These are phyloP conservation scores for Oryzias sinensis DNA, from an alignment of 2,797 vertebrate species.

Conservation along the genomic window DNA sequence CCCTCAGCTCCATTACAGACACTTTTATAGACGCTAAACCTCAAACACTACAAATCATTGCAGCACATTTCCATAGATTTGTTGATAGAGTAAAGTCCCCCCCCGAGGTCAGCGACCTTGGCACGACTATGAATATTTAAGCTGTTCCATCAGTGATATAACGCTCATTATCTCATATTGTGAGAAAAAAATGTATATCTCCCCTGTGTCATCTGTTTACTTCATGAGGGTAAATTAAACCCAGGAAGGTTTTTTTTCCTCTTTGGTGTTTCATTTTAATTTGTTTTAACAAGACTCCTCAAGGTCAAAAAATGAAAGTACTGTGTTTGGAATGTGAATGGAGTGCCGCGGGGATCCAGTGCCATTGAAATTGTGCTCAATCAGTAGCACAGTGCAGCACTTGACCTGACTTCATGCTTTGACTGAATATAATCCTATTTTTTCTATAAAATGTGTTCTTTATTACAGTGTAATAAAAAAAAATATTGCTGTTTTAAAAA, in stretches of 20 bases:
- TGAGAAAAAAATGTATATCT: slow-evolving; percentile 42
- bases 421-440: slow-evolving; percentile 37
- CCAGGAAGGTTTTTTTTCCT: slow-evolving; percentile 57
- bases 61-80: slow-evolving; percentile 23
- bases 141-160: slow-evolving; percentile 35
- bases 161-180: slow-evolving; percentile 52
- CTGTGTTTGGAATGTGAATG: slow-evolving; percentile 65
- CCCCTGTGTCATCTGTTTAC: slow-evolving; percentile 58
- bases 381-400: slow-evolving; percentile 53
- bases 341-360: slow-evolving; percentile 59
- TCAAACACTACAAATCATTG: slow-evolving; percentile 57
- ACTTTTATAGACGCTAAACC: slow-evolving; percentile 62
- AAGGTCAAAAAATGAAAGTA: slow-evolving; percentile 72
- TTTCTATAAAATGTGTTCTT: slow-evolving; percentile 11
- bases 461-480: slow-evolving; percentile 1
- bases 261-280: slow-evolving; percentile 69
- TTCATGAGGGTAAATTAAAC: slow-evolving; percentile 59
- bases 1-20: slow-evolving; percentile 56
- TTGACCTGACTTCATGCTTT: slow-evolving; percentile 56
- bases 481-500: too few relatives aligned
- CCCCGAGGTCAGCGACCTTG: slow-evolving; percentile 26
- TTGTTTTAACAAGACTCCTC: slow-evolving; percentile 72
- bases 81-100: slow-evolving; percentile 31
- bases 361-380: slow-evolving; percentile 72
- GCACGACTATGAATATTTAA: slow-evolving; percentile 42